These are phyloP conservation scores for Palythoa grandiflora DNA, from an alignment of 92 coral and sea anemone genomes.

Conservation along the genomic window DNA sequence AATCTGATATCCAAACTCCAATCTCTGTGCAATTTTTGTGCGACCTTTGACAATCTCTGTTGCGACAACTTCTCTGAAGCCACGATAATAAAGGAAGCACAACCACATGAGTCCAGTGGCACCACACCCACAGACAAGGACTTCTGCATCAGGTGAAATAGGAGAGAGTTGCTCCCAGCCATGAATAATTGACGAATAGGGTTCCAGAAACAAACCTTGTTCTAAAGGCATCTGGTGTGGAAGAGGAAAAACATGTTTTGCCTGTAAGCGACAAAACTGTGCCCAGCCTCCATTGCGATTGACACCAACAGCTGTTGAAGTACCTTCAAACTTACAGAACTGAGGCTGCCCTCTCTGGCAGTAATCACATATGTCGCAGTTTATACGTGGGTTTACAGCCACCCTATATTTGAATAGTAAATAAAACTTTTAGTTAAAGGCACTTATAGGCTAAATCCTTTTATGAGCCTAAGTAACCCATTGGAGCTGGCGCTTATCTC, in stretches of 20 bases:
- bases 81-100: constrained; percentile 85
- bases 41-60: constrained; percentile 84
- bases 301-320: constrained; percentile 75
- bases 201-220: constrained; percentile 82
- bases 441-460: too few species aligned
- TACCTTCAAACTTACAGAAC: constrained; percentile 90
- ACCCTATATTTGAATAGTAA: constrained; percentile 59
- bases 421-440: neutral
- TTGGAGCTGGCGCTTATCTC: too few species aligned
- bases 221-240: constrained; percentile 91
- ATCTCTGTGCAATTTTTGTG: constrained; percentile 79
- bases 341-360: constrained; percentile 86
- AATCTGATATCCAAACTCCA: constrained; percentile 83
- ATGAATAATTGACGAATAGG: constrained; percentile 80
- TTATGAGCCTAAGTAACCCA: too few species aligned
- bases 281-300: constrained; percentile 98
- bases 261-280: constrained; percentile 85
- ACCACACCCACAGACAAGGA: constrained; percentile 91
- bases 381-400: constrained; percentile 81
- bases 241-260: constrained; percentile 74
- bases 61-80: constrained; percentile 86
- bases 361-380: constrained; percentile 86
- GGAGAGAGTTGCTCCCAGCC: constrained; percentile 88
- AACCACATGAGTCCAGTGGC: constrained; percentile 76
- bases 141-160: constrained; percentile 76